Evolutionary conservation across 2,797 vertebrate genomes (phyloP).

Genomic region (Tragelaphus eurycerus): DNA sequence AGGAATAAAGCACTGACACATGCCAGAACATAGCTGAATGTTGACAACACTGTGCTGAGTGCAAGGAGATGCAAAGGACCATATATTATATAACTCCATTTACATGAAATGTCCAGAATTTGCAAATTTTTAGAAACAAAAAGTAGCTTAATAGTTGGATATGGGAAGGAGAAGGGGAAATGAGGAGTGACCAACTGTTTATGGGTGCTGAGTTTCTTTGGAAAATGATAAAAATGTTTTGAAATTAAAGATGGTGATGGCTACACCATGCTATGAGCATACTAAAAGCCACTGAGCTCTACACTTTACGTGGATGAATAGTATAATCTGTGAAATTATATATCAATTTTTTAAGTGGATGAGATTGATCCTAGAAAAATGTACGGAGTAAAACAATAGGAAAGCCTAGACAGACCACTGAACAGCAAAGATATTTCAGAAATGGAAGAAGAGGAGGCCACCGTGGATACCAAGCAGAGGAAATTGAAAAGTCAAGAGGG

Average conservation of each 20-base stretch:
- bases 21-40: background rate
- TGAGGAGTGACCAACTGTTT: background rate
- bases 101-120: background rate
- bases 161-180: background rate
- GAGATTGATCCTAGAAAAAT: background rate
- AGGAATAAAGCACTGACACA: background rate
- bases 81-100: background rate
- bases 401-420: background rate
- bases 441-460: background rate
- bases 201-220: background rate
- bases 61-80: background rate
- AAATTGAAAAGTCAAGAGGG: background rate
- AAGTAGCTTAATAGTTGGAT: background rate
- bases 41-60: background rate
- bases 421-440: background rate
- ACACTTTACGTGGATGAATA: background rate
- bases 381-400: fast-evolving
- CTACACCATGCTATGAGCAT: background rate
- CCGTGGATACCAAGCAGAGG: background rate
- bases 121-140: background rate
- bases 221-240: background rate
- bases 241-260: background rate
- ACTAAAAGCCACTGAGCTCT: background rate
- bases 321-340: background rate
- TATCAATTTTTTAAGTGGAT: background rate